Evolutionary conservation across 2,797 vertebrate genomes (phyloP), one percentile per base, ranked within the genome.

Genomic region (Acanthopagrus latus): DNA sequence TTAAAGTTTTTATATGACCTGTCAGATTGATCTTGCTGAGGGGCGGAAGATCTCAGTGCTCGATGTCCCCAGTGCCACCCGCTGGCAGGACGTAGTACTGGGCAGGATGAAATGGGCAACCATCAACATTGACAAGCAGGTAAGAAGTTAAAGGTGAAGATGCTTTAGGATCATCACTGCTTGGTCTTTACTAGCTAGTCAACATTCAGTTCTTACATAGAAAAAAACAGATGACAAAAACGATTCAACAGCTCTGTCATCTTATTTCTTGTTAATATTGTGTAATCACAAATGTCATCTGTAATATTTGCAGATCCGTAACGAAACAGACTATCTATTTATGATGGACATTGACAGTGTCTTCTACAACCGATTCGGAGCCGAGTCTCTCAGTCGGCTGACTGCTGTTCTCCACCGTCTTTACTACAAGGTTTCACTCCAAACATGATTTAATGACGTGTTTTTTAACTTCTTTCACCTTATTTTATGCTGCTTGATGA

Each of bases 371-470:
- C 41, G 85, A 0, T 94, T 96, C 90, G 96, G 95, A 41, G 85
- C 94, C 0, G 95, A 97, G 90, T 90, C 94, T 44, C 65, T 96
- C 75, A 93, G 94, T 21, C 91, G 82, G 50, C 74, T 71, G 0
- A 91, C 94, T 41, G 96, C 93, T 3, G 92, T 95, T 73, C 91
- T 96, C 64, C 95, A 96, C 64, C 93, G 94, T 0, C 92, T 90
- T 20, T 96, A 94, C 83, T 96, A 92, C 65, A 88, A 88, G 86
- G 88, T 91, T 72, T 76, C 12, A 43, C 14, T 71, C 7, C 52
- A 25, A 25, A 25, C 25, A 25, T 25, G 25, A 25, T 25, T 25
- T 3, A 25, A 25, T 25, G n/a, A 25, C 25, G 25, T 25, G n/a
- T 25, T 25, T 25, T 25, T n/a, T n/a, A 25, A 25, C 25, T 25